Evolutionary conservation across 2,113 vertebrate species (phyloP).

Genomic region (Cephalophus harveyi): DNA sequence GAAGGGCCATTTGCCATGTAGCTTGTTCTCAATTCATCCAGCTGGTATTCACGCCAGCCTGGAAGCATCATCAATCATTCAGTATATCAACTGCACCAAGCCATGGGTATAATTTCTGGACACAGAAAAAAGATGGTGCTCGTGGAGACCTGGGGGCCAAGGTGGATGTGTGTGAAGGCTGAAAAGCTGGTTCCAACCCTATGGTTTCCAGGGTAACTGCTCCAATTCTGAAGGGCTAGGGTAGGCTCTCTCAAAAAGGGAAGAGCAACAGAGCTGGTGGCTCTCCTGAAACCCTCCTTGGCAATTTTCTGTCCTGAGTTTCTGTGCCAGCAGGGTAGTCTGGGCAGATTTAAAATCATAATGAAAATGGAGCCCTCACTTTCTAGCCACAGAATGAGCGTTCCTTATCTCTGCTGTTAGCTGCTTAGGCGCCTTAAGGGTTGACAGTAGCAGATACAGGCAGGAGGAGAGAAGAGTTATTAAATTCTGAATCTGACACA

Average conservation of each 20-base stretch:
- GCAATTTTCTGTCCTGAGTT: conserved; percentile 52
- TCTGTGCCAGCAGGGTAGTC: conserved; percentile 56
- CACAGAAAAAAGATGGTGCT: not conserved
- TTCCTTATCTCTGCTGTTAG: conserved; percentile 58
- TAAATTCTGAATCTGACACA: conserved; percentile 58
- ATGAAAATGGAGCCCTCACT: conserved; percentile 58
- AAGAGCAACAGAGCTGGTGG: not conserved
- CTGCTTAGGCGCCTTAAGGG: conserved; percentile 68
- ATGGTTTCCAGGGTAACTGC: not conserved
- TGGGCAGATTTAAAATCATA: conserved; percentile 53
- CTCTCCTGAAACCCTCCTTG: not conserved
- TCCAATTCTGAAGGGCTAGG: not conserved
- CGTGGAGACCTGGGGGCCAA: not conserved
- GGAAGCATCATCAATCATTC: not conserved
- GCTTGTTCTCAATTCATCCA: not conserved
- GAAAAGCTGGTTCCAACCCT: not conserved
- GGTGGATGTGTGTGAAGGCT: not conserved
- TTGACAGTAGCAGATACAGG: conserved; percentile 69
- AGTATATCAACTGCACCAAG: not conserved
- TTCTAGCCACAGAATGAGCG: conserved; percentile 51
- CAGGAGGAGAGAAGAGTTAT: conserved; percentile 42
- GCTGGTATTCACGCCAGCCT: not conserved
- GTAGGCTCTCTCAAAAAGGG: not conserved
- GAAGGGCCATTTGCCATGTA: not conserved
- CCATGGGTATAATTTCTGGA: not conserved